A percentile compares a stretch with the other conserved stretches of the same genome.
Evolutionary conservation across 2,888 invertebrate genomes (phyloP).

Genomic region (Drosophila pseudotalamancana): DNA sequence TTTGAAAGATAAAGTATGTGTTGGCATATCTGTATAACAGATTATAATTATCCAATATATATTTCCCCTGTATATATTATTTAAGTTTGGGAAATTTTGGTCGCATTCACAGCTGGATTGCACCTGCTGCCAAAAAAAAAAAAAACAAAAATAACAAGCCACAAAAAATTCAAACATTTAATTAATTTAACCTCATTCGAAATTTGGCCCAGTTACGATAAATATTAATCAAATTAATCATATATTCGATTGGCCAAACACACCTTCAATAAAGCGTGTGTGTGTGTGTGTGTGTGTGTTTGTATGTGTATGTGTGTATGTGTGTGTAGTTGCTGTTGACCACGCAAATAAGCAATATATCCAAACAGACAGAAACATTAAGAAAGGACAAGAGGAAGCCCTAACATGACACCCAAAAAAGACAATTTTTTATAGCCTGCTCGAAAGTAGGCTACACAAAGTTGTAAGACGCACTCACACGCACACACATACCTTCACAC

Average conservation of each 20-base stretch:
- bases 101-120: no score
- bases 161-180: constrained; percentile 5
- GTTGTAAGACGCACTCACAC: background rate
- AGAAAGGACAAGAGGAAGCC: constrained; percentile 16
- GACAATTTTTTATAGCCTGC: constrained; percentile 35
- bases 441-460: constrained; percentile 67
- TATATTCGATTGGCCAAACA: constrained; percentile 17
- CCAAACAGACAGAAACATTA: constrained; percentile 43
- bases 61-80: no score
- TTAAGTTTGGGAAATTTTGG: no score
- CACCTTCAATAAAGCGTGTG: constrained; percentile 21
- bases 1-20: no score
- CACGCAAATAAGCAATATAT: constrained; percentile 64
- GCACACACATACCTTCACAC: background rate
- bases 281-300: constrained; percentile 18
- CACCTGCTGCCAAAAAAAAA: no score
- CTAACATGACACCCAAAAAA: constrained; percentile 12
- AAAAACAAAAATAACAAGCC: no score
- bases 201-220: background rate
- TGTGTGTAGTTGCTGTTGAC: constrained; percentile 31
- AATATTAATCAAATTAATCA: constrained; percentile 28
- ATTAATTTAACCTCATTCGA: constrained; percentile 8
- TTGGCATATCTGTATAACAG: no score
- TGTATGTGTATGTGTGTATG: background rate
- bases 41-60: no score